phyloP scores from a whole-genome alignment of 2,113 vertebrate genomes.

The human (Homo sapiens) region GRCh38 chr3:7006501-7007000 shows the following conservation, averaged over 20 bases:
- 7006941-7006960: not conserved
- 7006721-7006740: not conserved
- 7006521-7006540: not conserved
- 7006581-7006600: not conserved
- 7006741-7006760: not conserved
- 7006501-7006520: not conserved
- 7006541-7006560: not conserved
- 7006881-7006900: not conserved
- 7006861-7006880: not conserved
- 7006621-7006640: not conserved
- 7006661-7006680: not conserved
- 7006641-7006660: not conserved
- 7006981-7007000: not conserved
- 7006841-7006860: not conserved
- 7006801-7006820: conserved; percentile 8
- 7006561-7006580: not conserved
- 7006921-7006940: not conserved
- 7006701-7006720: not conserved
- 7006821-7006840: not conserved
- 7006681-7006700: not conserved
- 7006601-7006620: not conserved
- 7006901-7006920: not conserved
- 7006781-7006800: not conserved
- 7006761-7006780: not conserved
- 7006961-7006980: not conserved